Conservation (phyloP, 1,140 invertebrate species). For the Camponotus vicinus region DNA sequence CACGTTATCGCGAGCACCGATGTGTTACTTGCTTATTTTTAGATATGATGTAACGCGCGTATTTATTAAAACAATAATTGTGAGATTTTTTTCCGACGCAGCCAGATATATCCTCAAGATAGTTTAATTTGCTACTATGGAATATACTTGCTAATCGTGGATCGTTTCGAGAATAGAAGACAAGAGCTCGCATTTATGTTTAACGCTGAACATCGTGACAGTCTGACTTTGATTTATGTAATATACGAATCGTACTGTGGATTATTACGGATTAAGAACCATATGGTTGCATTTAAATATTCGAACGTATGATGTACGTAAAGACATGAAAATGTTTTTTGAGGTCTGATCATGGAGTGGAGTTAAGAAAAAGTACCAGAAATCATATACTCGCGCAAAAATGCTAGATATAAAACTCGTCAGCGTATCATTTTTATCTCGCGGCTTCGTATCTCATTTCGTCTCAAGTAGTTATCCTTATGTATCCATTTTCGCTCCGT, state of each 20-base stretch:
- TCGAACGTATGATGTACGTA: too few relatives aligned
- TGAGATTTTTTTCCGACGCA: constrained; percentile 22
- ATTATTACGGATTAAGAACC: neutral
- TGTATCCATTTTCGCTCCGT: constrained; percentile 41
- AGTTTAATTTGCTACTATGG: neutral
- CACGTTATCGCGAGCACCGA: constrained; percentile 26
- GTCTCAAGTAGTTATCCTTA: constrained; percentile 26
- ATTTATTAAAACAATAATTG: constrained; percentile 47
- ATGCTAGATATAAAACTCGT: neutral
- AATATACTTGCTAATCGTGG: neutral
- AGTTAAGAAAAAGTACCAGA: neutral
- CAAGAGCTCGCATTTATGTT: constrained; percentile 25
- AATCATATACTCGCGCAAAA: constrained; percentile 14
- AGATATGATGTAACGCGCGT: constrained; percentile 31
- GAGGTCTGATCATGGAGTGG: neutral
- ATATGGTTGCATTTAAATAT: neutral
- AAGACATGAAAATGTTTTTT: neutral
- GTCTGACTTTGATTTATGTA: constrained; percentile 4
- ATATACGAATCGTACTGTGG: neutral
- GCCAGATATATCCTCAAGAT: neutral
- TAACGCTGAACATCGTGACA: neutral
- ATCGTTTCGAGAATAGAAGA: neutral
- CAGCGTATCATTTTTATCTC: constrained; percentile 51
- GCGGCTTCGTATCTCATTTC: constrained; percentile 16
- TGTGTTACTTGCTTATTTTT: constrained; percentile 37